Evolutionary conservation across 2,888 invertebrate species (phyloP).

Genomic region (Eilema griseolum): DNA sequence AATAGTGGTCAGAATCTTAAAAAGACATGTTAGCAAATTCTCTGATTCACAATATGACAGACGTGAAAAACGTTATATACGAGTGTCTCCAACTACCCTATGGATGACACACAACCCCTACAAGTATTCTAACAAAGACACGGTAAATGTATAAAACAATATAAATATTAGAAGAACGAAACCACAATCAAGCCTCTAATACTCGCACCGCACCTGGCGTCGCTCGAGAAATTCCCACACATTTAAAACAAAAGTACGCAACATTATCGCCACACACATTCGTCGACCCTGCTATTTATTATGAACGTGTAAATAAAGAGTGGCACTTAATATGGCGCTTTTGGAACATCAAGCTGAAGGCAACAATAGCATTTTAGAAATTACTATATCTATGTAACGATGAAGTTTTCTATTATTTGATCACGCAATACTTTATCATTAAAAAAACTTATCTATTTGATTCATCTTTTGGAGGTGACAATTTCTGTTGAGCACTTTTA

Average conservation of each 20-base stretch:
- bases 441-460: no score
- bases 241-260: constrained; percentile 45
- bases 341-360: background rate
- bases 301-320: constrained; percentile 26
- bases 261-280: constrained; percentile 39
- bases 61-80: no score
- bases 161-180: constrained; percentile 19
- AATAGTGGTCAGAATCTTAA: no score
- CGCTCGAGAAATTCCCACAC: constrained; percentile 46
- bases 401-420: no score
- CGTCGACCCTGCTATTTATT: constrained; percentile 22
- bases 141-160: background rate
- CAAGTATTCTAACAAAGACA: constrained; percentile 2
- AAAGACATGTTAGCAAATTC: no score
- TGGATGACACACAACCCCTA: background rate
- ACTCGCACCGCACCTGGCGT: constrained; percentile 33
- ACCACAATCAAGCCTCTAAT: constrained; percentile 19
- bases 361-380: background rate
- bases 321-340: constrained; percentile 44
- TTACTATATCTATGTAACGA: background rate
- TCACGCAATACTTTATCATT: no score
- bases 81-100: background rate
- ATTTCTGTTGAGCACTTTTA: no score
- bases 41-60: no score
- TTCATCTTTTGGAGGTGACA: no score